Evolutionary conservation across 2,888 invertebrate species (phyloP), one percentile per base, ranked within the genome.

Genomic region (Anarsia innoxiella): DNA sequence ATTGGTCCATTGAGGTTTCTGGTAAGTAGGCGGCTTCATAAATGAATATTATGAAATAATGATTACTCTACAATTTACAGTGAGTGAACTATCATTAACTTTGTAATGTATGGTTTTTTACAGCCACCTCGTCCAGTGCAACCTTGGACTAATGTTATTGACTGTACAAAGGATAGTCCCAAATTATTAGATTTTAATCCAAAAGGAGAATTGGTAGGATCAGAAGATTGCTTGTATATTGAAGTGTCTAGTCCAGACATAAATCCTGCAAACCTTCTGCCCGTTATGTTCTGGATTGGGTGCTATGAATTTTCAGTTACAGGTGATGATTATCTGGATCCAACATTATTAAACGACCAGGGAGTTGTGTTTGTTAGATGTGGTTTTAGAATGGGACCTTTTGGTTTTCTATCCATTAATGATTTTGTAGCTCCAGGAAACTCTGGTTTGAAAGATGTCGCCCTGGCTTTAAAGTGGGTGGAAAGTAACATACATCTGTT

Each of bases 201-300:
- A 10, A 12, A 34, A 5, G 27, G 46, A 12, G 33, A 48, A 34
- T 32, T 62, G 15, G 39, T 43, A 26, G 79, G 82, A 23, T 65
- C 72, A 16, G 86, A 86, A 61, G 85, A 86, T 49, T 85, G 85
- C 45, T 66, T 86, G 1, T 82, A 79, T 41, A 55, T 86, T 25
- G 77, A 83, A 48, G 53, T 86, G 9, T 63, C 61, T 15, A 68
- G 74, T 19, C 73, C 74, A 42, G 66, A 54, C 41, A 45, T 74
- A 6, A 56, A 63, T 23, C 65, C 75, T 3, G 53, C 63, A 1
- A 62, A 79, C 45, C 68, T 55, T 10, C 51, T 77, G 48, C 85
- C 87, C 14, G 86, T 87, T 1, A 80, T 87, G 80, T 80, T 87
- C 42, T 86, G 80, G 76, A 73, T 86, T 35, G 83, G 85, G 39